phyloP scores from a whole-genome alignment of 2,113 vertebrate genomes.

The Plecotus auritus region DNA sequence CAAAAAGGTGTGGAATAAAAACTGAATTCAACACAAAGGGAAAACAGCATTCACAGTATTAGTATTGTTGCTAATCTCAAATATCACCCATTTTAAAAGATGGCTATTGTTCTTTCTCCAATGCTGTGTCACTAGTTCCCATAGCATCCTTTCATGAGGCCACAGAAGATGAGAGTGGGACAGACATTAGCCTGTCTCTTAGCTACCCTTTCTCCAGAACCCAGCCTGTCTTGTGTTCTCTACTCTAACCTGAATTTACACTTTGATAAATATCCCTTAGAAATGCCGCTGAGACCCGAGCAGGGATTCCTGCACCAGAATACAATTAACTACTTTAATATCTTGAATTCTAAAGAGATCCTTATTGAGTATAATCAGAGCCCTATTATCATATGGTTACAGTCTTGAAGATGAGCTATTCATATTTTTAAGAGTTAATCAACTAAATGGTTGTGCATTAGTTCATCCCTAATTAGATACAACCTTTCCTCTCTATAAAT shows the following conservation, averaged over 20 bases:
- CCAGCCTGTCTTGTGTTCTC: neutral
- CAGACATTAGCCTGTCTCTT: neutral
- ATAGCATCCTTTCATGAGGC: neutral
- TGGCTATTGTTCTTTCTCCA: neutral
- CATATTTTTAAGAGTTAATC: neutral
- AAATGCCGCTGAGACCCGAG: neutral
- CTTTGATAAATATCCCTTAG: neutral
- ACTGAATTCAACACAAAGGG: neutral
- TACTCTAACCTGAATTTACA: neutral
- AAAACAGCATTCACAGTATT: neutral
- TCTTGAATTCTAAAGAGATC: neutral
- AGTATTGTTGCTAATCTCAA: neutral
- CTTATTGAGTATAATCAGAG: neutral
- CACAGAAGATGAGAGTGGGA: neutral
- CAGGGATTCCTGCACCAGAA: neutral
- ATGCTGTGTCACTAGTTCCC: neutral
- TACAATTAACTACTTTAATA: neutral
- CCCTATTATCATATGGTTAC: neutral
- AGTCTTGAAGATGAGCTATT: neutral
- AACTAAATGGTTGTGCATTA: neutral
- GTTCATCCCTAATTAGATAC: neutral
- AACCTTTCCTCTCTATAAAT: neutral
- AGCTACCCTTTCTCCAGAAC: neutral
- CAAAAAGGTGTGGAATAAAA: neutral
- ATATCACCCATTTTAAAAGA: neutral